Evolutionary conservation across 2,113 vertebrate species (phyloP).

Genomic region (Toxostoma redivivum): DNA sequence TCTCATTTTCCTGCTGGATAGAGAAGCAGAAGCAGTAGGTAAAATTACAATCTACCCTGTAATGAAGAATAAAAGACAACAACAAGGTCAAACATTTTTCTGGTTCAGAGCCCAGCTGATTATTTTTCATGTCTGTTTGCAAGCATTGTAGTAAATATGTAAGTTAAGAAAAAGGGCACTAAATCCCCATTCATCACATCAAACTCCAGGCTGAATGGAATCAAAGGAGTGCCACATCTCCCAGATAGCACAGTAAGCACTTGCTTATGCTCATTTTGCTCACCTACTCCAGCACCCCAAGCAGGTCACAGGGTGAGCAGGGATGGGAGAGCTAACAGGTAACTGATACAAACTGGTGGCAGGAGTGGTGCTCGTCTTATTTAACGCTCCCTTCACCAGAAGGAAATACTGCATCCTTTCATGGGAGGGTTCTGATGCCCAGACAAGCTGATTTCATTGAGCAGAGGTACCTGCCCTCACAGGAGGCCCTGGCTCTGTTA

Average conservation of each 20-base stretch:
- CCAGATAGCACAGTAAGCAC: background rate
- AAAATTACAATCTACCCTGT: background rate
- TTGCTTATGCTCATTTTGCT: background rate
- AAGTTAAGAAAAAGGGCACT: background rate
- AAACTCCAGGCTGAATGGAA: background rate
- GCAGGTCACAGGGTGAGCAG: background rate
- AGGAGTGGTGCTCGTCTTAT: background rate
- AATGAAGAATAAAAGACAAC: background rate
- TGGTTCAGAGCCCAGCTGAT: background rate
- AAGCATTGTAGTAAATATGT: background rate
- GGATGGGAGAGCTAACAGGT: background rate
- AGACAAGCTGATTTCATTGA: background rate
- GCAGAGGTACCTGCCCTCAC: background rate
- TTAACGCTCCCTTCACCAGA: background rate
- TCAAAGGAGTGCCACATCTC: background rate
- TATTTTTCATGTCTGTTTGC: background rate
- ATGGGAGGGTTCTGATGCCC: fast-evolving
- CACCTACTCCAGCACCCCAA: background rate
- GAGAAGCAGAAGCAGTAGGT: background rate
- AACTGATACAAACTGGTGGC: background rate
- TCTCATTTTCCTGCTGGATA: background rate
- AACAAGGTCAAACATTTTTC: background rate
- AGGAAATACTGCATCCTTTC: background rate
- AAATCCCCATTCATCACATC: background rate
- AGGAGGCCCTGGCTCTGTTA: fast-evolving